These are phyloP conservation scores for Crotalus viridis DNA, from an alignment of 2,113 vertebrate genomes.

Conservation along the genomic window DNA sequence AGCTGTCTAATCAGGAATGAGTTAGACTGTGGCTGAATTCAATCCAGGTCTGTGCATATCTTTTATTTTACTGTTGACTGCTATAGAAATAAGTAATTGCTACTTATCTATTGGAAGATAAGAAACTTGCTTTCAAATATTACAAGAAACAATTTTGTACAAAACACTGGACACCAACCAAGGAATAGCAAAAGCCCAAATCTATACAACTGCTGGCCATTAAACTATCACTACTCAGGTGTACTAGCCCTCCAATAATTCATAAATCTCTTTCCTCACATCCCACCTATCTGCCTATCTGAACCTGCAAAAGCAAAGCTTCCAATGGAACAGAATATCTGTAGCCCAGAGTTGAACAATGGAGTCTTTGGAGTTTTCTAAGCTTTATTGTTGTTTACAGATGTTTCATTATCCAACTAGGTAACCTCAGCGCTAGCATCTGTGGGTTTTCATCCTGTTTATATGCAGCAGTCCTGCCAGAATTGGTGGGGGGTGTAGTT, in stretches of 20 bases:
- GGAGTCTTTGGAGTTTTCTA: background rate
- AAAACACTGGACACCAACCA: background rate
- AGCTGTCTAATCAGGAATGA: slow-evolving; percentile 19
- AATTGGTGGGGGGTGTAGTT: background rate
- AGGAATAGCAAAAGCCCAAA: background rate
- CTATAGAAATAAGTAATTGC: slow-evolving; percentile 1
- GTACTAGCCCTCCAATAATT: background rate
- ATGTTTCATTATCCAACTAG: background rate
- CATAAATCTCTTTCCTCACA: background rate
- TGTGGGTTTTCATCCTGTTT: background rate
- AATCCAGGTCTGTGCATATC: background rate
- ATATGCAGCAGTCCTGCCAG: background rate
- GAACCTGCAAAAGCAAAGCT: background rate
- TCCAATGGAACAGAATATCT: background rate
- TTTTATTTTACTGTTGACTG: background rate
- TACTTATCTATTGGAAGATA: background rate
- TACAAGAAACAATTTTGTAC: background rate
- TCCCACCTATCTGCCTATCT: background rate
- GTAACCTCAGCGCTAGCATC: background rate
- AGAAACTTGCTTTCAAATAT: background rate
- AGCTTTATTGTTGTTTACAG: background rate
- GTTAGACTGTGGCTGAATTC: background rate
- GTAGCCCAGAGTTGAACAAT: background rate
- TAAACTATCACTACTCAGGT: background rate
- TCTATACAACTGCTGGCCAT: background rate